These are phyloP conservation scores for Sebastes iracundus DNA, from an alignment of 2,797 vertebrate genomes.

Conservation along the genomic window DNA sequence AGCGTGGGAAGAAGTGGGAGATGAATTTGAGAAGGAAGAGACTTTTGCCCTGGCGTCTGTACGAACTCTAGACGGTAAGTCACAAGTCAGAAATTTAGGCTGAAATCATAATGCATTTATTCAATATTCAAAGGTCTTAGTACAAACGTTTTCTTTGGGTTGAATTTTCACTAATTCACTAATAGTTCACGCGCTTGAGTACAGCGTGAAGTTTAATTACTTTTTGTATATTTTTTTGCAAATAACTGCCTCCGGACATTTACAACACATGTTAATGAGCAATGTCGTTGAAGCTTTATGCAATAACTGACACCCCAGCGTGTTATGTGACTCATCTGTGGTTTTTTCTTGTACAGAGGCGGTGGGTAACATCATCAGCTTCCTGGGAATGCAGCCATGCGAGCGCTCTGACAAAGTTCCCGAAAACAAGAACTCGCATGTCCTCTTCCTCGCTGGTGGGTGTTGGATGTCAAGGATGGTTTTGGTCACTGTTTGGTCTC, in stretches of 20 bases:
- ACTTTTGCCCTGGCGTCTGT: slow-evolving; percentile 95
- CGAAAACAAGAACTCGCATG: slow-evolving; percentile 96
- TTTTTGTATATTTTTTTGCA: background rate
- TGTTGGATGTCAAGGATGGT: background rate
- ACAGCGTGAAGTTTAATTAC: background rate
- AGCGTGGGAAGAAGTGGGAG: slow-evolving; percentile 97
- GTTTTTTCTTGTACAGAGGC: slow-evolving; percentile 85
- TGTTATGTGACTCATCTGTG: slow-evolving; percentile 9
- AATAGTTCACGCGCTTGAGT: fast-evolving
- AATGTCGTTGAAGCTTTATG: background rate
- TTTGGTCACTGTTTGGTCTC: background rate
- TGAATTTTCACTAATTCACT: background rate
- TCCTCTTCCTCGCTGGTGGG: slow-evolving; percentile 93
- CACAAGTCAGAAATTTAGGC: background rate
- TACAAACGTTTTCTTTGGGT: background rate
- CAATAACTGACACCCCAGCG: background rate
- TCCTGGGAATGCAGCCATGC: slow-evolving; percentile 98
- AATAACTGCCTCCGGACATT: background rate
- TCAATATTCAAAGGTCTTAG: background rate
- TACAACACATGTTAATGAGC: background rate
- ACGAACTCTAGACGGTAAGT: slow-evolving; percentile 91
- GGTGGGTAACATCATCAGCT: slow-evolving; percentile 93
- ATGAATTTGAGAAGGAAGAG: slow-evolving; percentile 95
- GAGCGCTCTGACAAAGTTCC: slow-evolving; percentile 98
- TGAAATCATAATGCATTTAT: background rate